Evolutionary conservation across 2,797 vertebrate species (phyloP), one percentile per base, ranked within the genome.

Genomic region (Cygnus olor): DNA sequence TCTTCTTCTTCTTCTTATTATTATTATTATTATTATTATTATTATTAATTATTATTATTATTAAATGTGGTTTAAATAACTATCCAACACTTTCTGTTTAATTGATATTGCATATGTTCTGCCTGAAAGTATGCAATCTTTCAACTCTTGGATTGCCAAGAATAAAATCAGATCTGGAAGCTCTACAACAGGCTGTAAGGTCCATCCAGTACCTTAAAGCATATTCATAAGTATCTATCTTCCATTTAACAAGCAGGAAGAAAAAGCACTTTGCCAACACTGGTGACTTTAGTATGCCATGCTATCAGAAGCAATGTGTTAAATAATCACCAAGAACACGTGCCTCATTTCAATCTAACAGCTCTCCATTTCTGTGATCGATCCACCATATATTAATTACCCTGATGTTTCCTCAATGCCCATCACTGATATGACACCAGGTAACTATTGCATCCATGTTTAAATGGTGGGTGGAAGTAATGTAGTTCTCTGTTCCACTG

Each of bases 51-150:
- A 53, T 27, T 73, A 88, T 83, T 90, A 22, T 71, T 78, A 74
- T 49, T 90, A 68, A 93, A 74, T 91, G 65, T 22, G 16, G 28
- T 91, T 95, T 89, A 87, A 97, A 82, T 85, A 91, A 86, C 60
- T 90, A 58, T 57, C 27, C 36, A 85, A 16, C 34, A 74, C 40
- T 86, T 82, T 93, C 28, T 77, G 16, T 78, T 36, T 71, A 91
- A 90, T 96, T 94, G 94, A 71, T 90, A 71, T 40, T 93, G 44
- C 70, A 60, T 93, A 79, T 0, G 2, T 93, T 84, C 77, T 42
- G 14, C 28, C 49, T 84, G 63, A 74, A 90, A 82, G 53, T 64
- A 32, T 54, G 53, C 18, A 86, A 85, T 90, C 71, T 81, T 82
- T 53, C 64, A 73, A 34, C 40, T 86, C 58, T 38, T 38, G 57